Evolutionary conservation across 2,797 vertebrate genomes (phyloP).

Genomic region (Gymnodraco acuticeps): DNA sequence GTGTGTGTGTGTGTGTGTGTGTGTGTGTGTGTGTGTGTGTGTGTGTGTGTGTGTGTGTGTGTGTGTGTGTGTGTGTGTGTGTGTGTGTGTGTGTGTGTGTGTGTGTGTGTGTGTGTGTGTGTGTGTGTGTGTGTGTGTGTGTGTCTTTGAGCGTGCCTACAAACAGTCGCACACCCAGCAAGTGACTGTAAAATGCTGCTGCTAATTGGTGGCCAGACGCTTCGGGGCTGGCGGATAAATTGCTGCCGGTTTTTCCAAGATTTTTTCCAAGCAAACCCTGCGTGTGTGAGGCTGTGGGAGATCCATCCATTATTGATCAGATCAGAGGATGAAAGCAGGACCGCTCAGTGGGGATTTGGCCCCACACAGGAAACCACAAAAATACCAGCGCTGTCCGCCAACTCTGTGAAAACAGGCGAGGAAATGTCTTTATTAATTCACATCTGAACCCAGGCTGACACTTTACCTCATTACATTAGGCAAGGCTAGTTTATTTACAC

Average conservation of each 20-base stretch:
- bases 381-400: slow-evolving; percentile 58
- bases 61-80: no score
- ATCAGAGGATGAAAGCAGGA: slow-evolving; percentile 85
- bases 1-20: no score
- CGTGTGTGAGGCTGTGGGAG: slow-evolving; percentile 82
- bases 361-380: slow-evolving; percentile 51
- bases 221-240: slow-evolving; percentile 70
- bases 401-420: slow-evolving; percentile 61
- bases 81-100: no score
- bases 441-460: slow-evolving; percentile 11
- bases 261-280: slow-evolving; percentile 73
- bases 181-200: slow-evolving; percentile 77
- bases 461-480: no score
- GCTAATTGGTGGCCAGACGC: slow-evolving; percentile 84
- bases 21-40: no score
- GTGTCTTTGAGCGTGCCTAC: slow-evolving; percentile 64
- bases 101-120: no score
- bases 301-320: slow-evolving; percentile 89
- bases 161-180: slow-evolving; percentile 73
- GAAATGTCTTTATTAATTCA: slow-evolving; percentile 62
- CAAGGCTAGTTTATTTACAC: no score
- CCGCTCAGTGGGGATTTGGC: slow-evolving; percentile 79
- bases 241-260: slow-evolving; percentile 69
- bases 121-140: no score
- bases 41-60: no score